Evolutionary conservation across 2,113 vertebrate species (phyloP).

Genomic region (Poecile atricapillus): DNA sequence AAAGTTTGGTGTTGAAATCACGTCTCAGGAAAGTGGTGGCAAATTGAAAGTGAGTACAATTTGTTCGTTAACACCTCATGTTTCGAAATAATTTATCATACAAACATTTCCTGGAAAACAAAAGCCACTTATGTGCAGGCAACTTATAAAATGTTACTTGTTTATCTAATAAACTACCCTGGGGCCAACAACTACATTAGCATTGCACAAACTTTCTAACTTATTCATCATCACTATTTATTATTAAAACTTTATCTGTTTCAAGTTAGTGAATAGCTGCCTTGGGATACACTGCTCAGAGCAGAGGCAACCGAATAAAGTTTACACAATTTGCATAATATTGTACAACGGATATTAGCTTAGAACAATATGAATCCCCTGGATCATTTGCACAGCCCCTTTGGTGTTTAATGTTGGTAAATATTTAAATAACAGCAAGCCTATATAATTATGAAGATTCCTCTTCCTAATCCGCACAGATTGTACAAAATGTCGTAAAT

Average conservation of each 20-base stretch:
- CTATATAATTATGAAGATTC: conserved; percentile 72
- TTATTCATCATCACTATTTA: conserved; percentile 83
- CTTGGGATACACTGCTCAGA: conserved; percentile 73
- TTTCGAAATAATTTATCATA: conserved; percentile 68
- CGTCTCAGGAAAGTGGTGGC: conserved; percentile 44
- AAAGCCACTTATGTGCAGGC: conserved; percentile 61
- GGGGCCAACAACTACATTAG: conserved; percentile 73
- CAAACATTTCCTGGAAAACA: conserved; percentile 70
- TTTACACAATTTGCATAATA: conserved; percentile 81
- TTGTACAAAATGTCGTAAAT: conserved; percentile 37
- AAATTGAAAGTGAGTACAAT: conserved; percentile 64
- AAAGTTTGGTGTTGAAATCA: conserved; percentile 60
- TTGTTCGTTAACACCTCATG: conserved; percentile 68
- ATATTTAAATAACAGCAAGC: conserved; percentile 82
- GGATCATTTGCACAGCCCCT: conserved; percentile 74
- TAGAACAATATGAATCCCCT: conserved; percentile 76
- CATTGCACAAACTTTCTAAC: conserved; percentile 78
- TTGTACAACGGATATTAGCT: conserved; percentile 76
- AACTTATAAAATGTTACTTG: conserved; percentile 75
- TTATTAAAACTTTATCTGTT: conserved; percentile 86
- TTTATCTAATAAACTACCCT: conserved; percentile 79
- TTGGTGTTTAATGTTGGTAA: conserved; percentile 81
- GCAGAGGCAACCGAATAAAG: conserved; percentile 74
- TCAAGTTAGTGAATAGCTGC: conserved; percentile 75
- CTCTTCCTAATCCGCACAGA: conserved; percentile 66